A percentile compares a stretch with the other conserved stretches of the same genome.
Conservation (phyloP, 2,113 vertebrate genomes). For the Edolisoma coerulescens region DNA sequence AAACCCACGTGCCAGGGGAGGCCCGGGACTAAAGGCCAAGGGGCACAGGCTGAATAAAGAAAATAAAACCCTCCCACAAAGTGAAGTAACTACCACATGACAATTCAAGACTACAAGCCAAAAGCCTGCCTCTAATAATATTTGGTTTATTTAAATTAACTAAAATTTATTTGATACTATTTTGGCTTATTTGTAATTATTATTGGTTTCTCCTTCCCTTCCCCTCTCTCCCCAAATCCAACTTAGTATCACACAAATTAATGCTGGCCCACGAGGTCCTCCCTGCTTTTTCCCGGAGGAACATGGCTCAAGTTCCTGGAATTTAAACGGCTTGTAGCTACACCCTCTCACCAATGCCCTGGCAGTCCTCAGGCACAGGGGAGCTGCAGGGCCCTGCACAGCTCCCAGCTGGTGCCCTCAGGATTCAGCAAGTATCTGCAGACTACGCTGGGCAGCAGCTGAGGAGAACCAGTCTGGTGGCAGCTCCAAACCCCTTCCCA, state of each 20-base stretch:
- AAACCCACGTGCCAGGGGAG: background rate
- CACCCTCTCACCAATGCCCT: background rate
- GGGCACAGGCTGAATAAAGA: background rate
- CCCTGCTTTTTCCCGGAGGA: background rate
- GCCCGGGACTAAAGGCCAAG: background rate
- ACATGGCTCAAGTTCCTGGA: background rate
- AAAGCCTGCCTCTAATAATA: background rate
- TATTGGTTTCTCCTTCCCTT: background rate
- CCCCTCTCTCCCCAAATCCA: background rate
- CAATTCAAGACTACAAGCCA: background rate
- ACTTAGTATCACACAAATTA: background rate
- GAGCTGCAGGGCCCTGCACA: background rate
- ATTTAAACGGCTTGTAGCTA: background rate
- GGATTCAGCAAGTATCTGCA: background rate
- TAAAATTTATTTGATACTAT: background rate
- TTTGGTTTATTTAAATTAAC: background rate
- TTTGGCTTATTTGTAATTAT: background rate
- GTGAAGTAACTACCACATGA: background rate
- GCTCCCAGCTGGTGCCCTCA: background rate
- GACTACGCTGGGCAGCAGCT: fast-evolving
- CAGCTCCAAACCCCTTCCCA: background rate
- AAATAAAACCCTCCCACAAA: background rate
- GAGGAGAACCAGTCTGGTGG: background rate
- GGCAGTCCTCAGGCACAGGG: background rate
- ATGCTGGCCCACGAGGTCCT: background rate